Base-by-base conservation (phyloP, 2,888 invertebrate species). In the Hecatera dysodea region DNA sequence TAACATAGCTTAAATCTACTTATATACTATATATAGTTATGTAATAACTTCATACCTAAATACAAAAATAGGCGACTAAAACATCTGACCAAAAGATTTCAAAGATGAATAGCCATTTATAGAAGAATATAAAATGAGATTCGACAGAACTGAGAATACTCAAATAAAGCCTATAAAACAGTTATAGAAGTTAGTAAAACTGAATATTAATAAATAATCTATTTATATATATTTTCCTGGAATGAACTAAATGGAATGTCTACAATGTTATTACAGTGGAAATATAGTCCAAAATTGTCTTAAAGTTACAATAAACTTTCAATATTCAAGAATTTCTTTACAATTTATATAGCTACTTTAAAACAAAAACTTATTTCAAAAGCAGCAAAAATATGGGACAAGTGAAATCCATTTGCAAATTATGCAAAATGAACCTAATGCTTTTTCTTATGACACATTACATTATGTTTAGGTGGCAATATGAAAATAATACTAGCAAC, bases 211-310 rank as follows among this genome's bases (percentile, higher is more conserved):
- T 62, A 65, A 24, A 65, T 62, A 67, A 42, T 70, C 70, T 57
- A 65, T 39, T n/a, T n/a, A n/a, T n/a, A n/a, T n/a, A n/a, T n/a
- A n/a, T n/a, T n/a, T n/a, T n/a, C 19, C 59, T 83, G 84, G 81
- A 84, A 84, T 83, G 83, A 78, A 60, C 56, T 66, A 17, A 72
- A 72, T 77, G 83, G 84, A 84, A 85, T 84, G 85, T 78, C 73
- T 75, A 69, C 27, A 70, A 74, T 7, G 2, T 36, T 53, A 55
- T 12, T 63, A 57, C 71, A 68, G 66, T 69, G 42, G 17, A 66
- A 57, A 55, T 66, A 75, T 55, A 50, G 24, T 76, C 48, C 59
- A 60, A 67, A 48, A 66, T 48, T 6, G 17, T 39, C 11, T 55
- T 62, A 52, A 64, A 52, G 1, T 36, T 27, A 50, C 27, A 33